phyloP scores from a whole-genome alignment of 2,113 vertebrate genomes.

The Amphiprion ocellaris region DNA sequence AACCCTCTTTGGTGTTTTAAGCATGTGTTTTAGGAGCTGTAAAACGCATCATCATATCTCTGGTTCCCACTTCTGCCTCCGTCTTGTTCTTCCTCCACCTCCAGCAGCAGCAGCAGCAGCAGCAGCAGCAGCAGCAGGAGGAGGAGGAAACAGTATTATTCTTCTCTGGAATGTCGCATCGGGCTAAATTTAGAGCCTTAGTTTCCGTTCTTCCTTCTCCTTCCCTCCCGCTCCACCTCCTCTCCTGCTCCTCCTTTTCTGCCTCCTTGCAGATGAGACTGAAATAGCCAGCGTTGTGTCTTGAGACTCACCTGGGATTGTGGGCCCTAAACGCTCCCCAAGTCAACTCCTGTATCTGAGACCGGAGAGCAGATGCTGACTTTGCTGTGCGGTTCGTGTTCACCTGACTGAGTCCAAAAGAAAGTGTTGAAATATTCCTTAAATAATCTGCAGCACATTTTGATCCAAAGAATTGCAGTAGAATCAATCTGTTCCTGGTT shows the following conservation, averaged over 20 bases:
- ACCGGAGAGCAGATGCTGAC: neutral
- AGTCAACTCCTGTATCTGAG: neutral
- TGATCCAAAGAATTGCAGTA: neutral
- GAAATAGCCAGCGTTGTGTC: conserved; percentile 75
- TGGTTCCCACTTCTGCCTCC: conserved; percentile 29
- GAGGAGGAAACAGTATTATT: conserved; percentile 81
- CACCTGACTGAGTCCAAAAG: too few species aligned
- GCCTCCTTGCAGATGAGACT: conserved; percentile 68
- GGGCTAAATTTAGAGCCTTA: conserved; percentile 82
- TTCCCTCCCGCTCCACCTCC: conserved; percentile 49
- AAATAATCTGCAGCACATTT: neutral
- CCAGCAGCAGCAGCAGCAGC: conserved; percentile 60
- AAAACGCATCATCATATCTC: conserved; percentile 2
- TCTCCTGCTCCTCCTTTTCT: conserved; percentile 59
- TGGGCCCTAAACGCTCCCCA: conserved; percentile 34
- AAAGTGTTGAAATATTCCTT: too few species aligned
- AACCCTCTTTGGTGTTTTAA: conserved; percentile 5
- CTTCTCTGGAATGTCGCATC: conserved; percentile 85
- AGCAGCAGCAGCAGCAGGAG: conserved; percentile 26
- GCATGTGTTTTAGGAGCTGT: conserved; percentile 8
- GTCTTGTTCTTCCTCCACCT: conserved; percentile 50
- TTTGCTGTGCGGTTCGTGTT: neutral
- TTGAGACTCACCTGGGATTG: conserved; percentile 79
- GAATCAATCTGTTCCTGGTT: too few species aligned
- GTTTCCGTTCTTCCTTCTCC: conserved; percentile 81